These are phyloP conservation scores for Acronicta leporina DNA, from an alignment of 2,888 invertebrate species.

Conservation along the genomic window DNA sequence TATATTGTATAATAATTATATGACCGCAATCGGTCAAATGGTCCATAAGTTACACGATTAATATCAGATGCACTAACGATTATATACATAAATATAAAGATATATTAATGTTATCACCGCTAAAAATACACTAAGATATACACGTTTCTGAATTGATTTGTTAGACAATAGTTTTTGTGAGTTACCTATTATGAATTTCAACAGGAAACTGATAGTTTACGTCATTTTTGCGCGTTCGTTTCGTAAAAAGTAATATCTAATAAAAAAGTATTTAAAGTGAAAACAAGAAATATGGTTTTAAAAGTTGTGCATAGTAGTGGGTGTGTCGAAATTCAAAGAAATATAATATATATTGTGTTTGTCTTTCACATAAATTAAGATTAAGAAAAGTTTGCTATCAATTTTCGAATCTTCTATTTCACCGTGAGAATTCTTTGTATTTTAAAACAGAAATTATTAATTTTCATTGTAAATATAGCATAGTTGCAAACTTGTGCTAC, in stretches of 20 bases:
- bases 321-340: too few relatives aligned
- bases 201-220: constrained; percentile 1
- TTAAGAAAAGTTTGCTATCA: too few relatives aligned
- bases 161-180: constrained; percentile 1
- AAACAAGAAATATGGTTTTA: neutral
- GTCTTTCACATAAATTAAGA: too few relatives aligned
- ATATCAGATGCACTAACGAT: too few relatives aligned
- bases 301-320: neutral
- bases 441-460: constrained; percentile 9
- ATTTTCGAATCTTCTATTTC: too few relatives aligned
- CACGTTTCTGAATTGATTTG: neutral
- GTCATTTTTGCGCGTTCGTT: neutral
- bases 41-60: too few relatives aligned
- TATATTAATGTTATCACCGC: constrained; percentile 21
- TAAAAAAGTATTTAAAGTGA: neutral
- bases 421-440: constrained; percentile 15
- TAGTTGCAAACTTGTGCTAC: constrained; percentile 63
- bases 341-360: too few relatives aligned
- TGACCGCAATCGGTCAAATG: too few relatives aligned
- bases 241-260: neutral
- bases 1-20: too few relatives aligned
- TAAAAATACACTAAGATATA: constrained; percentile 27
- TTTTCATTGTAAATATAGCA: constrained; percentile 26
- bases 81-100: too few relatives aligned
- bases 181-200: neutral